phyloP scores from a whole-genome alignment of 2,888 invertebrate species.

The Ramazzottius varieornatus region DNA sequence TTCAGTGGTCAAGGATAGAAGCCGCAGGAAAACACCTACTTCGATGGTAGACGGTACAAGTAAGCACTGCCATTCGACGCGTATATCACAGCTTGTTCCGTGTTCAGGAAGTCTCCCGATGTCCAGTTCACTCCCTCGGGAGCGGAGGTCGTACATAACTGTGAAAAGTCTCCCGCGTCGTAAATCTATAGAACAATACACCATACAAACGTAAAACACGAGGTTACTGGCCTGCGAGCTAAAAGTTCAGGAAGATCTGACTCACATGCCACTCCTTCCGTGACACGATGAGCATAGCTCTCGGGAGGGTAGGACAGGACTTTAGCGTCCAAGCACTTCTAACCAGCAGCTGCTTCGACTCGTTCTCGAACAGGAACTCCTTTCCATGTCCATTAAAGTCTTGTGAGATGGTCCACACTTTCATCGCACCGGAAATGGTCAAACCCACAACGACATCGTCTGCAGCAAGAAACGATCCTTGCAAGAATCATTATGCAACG shows the following conservation, averaged over 20 bases:
- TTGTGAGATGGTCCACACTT: slow-evolving; percentile 51
- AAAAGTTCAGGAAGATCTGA: background rate
- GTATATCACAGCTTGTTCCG: slow-evolving; percentile 75
- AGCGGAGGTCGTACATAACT: slow-evolving; percentile 68
- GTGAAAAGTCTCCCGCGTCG: slow-evolving; percentile 73
- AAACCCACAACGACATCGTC: slow-evolving; percentile 85
- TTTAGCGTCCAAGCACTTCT: slow-evolving; percentile 70
- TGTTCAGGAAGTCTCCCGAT: slow-evolving; percentile 72
- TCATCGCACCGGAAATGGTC: slow-evolving; percentile 80
- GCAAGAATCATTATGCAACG: no score
- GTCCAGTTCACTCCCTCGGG: slow-evolving; percentile 71
- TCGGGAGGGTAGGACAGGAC: slow-evolving; percentile 78
- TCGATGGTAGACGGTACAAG: slow-evolving; percentile 74
- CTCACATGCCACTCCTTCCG: slow-evolving; percentile 80
- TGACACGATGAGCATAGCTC: slow-evolving; percentile 84
- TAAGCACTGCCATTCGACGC: slow-evolving; percentile 86
- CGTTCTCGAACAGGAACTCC: slow-evolving; percentile 49
- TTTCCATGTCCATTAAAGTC: background rate
- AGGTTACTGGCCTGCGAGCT: background rate
- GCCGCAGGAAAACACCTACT: slow-evolving; percentile 39
- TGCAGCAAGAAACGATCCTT: slow-evolving; percentile 13
- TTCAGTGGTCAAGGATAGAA: no score
- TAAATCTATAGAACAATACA: slow-evolving; percentile 31
- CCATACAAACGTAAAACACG: background rate
- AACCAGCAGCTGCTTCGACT: slow-evolving; percentile 83